Conservation (phyloP, 2,888 invertebrate species). For the Trichopria drosophilae region DNA sequence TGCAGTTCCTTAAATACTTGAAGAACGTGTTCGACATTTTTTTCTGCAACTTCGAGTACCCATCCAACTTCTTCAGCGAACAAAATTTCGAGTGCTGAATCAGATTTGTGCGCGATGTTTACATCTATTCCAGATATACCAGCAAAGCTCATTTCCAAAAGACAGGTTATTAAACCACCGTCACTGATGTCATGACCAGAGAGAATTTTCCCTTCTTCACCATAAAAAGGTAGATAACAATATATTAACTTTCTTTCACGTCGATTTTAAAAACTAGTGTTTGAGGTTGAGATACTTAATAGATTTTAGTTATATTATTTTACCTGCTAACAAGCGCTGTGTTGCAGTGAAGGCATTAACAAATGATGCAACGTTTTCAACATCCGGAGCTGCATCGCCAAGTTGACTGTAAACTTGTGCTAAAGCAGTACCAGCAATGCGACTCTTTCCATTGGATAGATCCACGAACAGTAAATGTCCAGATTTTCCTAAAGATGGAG, state of each 20-base stretch:
- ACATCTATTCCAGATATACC: slow-evolving; percentile 80
- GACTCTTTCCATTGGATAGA: slow-evolving; percentile 71
- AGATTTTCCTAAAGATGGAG: slow-evolving; percentile 63
- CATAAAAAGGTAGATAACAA: background rate
- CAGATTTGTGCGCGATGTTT: slow-evolving; percentile 64
- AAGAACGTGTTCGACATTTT: slow-evolving; percentile 64
- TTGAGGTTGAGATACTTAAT: too few relatives aligned
- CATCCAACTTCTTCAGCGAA: slow-evolving; percentile 88
- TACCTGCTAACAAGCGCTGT: slow-evolving; percentile 80
- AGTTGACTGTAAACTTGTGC: slow-evolving; percentile 89
- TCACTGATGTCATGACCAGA: slow-evolving; percentile 97
- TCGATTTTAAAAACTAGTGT: background rate
- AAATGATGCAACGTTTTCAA: slow-evolving; percentile 71
- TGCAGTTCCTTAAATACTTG: slow-evolving; percentile 65
- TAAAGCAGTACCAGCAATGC: slow-evolving; percentile 89
- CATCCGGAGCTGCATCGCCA: slow-evolving; percentile 79
- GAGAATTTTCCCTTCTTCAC: slow-evolving; percentile 68
- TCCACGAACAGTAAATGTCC: slow-evolving; percentile 79
- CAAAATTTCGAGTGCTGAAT: slow-evolving; percentile 68
- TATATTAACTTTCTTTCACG: background rate
- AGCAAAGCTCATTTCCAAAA: slow-evolving; percentile 95
- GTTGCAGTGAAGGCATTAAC: slow-evolving; percentile 79
- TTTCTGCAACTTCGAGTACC: slow-evolving; percentile 72
- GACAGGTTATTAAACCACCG: slow-evolving; percentile 87
- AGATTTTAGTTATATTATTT: slow-evolving; percentile 12